Evolutionary conservation across 2,113 vertebrate species (phyloP).

Genomic region (Vicugna pacos): DNA sequence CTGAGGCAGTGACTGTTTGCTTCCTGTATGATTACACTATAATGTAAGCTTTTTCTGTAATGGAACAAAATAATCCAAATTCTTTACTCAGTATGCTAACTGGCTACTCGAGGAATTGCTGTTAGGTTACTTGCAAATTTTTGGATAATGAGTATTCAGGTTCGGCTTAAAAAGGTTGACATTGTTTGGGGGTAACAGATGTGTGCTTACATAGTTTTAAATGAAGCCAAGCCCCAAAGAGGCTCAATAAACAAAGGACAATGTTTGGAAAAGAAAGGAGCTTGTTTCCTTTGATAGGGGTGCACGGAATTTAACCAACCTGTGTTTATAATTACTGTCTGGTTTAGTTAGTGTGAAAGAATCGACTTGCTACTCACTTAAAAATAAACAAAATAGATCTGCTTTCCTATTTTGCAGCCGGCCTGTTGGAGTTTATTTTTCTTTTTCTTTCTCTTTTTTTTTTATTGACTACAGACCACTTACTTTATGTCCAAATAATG

Average conservation of each 20-base stretch:
- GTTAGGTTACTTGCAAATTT: slow-evolving; percentile 85
- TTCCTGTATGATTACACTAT: slow-evolving; percentile 84
- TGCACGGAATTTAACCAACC: slow-evolving; percentile 90
- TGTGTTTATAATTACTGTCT: slow-evolving; percentile 93
- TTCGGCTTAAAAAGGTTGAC: slow-evolving; percentile 89
- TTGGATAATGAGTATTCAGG: slow-evolving; percentile 87
- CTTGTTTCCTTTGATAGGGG: slow-evolving; percentile 92
- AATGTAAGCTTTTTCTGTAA: slow-evolving; percentile 86
- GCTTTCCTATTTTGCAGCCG: slow-evolving; percentile 86
- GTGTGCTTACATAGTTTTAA: slow-evolving; percentile 89
- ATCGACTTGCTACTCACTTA: slow-evolving; percentile 90
- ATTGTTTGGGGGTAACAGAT: slow-evolving; percentile 91
- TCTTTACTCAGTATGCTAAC: slow-evolving; percentile 85
- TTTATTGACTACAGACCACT: slow-evolving; percentile 87
- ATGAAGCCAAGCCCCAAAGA: slow-evolving; percentile 90
- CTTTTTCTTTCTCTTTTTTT: slow-evolving; percentile 82
- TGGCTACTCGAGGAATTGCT: slow-evolving; percentile 82
- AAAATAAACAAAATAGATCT: slow-evolving; percentile 90
- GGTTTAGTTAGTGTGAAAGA: slow-evolving; percentile 90
- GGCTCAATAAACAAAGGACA: slow-evolving; percentile 93
- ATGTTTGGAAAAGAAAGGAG: slow-evolving; percentile 91
- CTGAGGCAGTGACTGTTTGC: slow-evolving; percentile 85
- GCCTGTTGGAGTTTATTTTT: slow-evolving; percentile 88
- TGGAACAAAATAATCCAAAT: slow-evolving; percentile 87
- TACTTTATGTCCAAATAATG: slow-evolving; percentile 84